Evolutionary conservation across 2,888 invertebrate species (phyloP).

Genomic region (Orchesellides sinensis): DNA sequence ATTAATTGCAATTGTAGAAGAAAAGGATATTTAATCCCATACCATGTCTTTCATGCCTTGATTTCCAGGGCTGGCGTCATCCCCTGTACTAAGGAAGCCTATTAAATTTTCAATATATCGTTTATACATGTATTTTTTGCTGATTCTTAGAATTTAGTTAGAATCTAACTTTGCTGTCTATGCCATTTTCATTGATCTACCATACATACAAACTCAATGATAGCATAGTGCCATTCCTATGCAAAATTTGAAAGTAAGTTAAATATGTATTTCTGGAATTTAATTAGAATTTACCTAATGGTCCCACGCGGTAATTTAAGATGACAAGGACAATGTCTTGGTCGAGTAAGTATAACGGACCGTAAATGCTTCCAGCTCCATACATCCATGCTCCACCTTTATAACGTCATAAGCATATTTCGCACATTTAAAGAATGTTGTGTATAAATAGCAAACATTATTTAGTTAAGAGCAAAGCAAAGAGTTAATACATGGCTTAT

Average conservation of each 20-base stretch:
- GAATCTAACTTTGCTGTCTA: too few relatives aligned
- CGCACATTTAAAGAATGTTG: too few relatives aligned
- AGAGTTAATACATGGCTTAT: too few relatives aligned
- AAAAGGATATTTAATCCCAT: too few relatives aligned
- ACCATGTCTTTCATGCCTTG: slow-evolving; percentile 49
- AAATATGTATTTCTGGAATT: not conserved
- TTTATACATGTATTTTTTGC: too few relatives aligned
- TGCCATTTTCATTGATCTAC: too few relatives aligned
- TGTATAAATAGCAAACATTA: too few relatives aligned
- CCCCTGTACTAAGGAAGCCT: slow-evolving; percentile 64
- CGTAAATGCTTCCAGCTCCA: slow-evolving; percentile 47
- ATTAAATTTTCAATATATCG: not conserved
- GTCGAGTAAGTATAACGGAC: slow-evolving; percentile 42
- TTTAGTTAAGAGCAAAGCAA: too few relatives aligned
- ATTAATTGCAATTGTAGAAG: not conserved
- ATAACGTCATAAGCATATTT: not conserved
- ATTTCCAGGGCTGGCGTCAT: slow-evolving; percentile 50
- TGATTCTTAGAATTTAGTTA: too few relatives aligned
- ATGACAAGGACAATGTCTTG: slow-evolving; percentile 52
- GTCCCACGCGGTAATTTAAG: slow-evolving; percentile 44
- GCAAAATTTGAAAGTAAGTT: too few relatives aligned
- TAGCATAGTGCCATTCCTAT: too few relatives aligned
- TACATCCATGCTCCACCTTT: slow-evolving; percentile 5
- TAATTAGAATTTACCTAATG: slow-evolving; percentile 45
- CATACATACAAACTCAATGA: too few relatives aligned